Conservation (phyloP, 2,113 vertebrate genomes). For the Megaceryle maxima region DNA sequence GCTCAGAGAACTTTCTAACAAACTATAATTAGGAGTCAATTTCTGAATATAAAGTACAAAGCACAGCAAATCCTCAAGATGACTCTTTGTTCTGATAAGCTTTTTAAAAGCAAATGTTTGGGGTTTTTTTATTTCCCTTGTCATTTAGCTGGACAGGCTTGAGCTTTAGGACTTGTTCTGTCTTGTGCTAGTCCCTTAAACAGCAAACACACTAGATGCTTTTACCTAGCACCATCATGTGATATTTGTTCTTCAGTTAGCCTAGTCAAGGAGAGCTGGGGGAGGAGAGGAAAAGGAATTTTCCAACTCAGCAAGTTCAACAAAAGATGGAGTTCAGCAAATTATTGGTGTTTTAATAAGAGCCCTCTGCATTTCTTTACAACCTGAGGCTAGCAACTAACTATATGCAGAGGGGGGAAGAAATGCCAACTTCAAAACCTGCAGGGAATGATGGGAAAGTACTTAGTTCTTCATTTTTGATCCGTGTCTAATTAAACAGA, state of each 20-base stretch:
- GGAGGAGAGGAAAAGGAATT: constrained; percentile 39
- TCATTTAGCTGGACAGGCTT: neutral
- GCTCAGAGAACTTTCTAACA: neutral
- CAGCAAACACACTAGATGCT: neutral
- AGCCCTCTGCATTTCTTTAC: constrained; percentile 4
- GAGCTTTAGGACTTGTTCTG: constrained; percentile 27
- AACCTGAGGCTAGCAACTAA: neutral
- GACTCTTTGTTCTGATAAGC: neutral
- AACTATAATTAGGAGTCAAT: neutral
- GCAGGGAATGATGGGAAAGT: neutral
- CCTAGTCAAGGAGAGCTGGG: neutral
- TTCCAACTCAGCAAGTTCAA: constrained; percentile 38
- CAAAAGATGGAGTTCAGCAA: constrained; percentile 41
- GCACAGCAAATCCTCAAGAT: neutral
- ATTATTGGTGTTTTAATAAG: constrained; percentile 41
- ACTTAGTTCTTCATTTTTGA: constrained; percentile 19
- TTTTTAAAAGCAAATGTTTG: neutral
- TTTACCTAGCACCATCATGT: neutral
- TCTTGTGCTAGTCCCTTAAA: neutral
- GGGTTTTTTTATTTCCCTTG: neutral
- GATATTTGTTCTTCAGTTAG: constrained; percentile 18
- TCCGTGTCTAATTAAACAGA: constrained; percentile 7
- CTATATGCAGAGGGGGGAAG: neutral
- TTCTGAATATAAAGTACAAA: neutral
- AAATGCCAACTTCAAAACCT: constrained; percentile 33